phyloP scores from a whole-genome alignment of 2,113 vertebrate genomes.

The Pardalotus punctatus region DNA sequence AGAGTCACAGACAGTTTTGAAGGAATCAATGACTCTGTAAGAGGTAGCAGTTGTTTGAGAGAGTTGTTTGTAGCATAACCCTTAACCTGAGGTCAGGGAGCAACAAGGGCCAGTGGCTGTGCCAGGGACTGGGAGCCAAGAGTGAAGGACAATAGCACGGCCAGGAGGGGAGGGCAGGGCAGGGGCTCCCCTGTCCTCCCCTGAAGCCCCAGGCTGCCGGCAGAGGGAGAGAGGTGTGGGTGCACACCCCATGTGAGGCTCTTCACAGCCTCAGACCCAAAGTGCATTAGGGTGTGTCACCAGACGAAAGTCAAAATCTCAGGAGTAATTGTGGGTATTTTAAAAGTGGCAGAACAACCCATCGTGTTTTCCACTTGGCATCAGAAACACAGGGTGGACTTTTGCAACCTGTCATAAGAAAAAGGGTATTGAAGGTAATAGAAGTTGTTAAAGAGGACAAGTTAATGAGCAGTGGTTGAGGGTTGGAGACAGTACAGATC shows the following conservation, averaged over 20 bases:
- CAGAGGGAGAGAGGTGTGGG: background rate
- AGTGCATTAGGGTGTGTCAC: background rate
- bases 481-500: background rate
- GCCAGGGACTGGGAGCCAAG: background rate
- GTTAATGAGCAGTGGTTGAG: background rate
- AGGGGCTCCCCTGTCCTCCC: background rate
- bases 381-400: background rate
- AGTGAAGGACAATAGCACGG: accelerated
- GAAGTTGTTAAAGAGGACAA: background rate
- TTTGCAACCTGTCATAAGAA: background rate
- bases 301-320: background rate
- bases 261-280: background rate
- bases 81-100: background rate
- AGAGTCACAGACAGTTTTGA: background rate
- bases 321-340: background rate
- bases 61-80: background rate
- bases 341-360: background rate
- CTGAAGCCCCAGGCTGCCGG: background rate
- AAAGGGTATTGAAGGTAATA: background rate
- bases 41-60: background rate
- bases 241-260: background rate
- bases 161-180: background rate
- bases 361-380: background rate
- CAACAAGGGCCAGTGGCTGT: background rate
- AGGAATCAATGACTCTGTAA: background rate